Evolutionary conservation across 2,888 invertebrate species (phyloP).

Genomic region (Periphyllus acericola): DNA sequence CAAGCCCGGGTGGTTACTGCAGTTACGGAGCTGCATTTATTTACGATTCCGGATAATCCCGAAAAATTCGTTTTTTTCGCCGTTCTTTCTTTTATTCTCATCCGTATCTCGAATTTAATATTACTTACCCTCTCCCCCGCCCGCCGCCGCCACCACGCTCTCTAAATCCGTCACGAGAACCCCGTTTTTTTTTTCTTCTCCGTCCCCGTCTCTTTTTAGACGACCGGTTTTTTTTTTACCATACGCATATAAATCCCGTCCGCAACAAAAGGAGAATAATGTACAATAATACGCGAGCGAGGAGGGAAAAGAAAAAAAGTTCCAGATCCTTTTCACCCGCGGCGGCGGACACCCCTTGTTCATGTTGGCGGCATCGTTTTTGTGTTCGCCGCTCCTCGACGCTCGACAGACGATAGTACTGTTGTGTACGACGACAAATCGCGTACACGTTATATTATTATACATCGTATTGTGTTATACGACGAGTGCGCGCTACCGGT

Average conservation of each 20-base stretch:
- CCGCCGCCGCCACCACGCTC: not conserved
- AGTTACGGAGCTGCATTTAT: too few relatives aligned
- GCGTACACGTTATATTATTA: too few relatives aligned
- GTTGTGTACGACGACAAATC: not conserved
- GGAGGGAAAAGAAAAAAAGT: conserved; percentile 16
- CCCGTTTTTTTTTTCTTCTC: not conserved
- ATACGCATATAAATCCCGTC: conserved; percentile 3
- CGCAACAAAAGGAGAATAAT: not conserved
- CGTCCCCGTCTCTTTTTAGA: not conserved
- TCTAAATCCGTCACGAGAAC: conserved; percentile 22
- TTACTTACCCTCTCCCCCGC: too few relatives aligned
- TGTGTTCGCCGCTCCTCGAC: not conserved
- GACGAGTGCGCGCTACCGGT: not conserved
- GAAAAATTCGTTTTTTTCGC: conserved; percentile 6
- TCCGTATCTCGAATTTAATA: not conserved
- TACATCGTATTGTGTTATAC: not conserved
- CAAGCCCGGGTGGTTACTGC: too few relatives aligned
- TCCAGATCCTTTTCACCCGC: conserved; percentile 28
- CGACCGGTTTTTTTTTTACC: conserved; percentile 8
- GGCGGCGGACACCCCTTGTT: conserved; percentile 7
- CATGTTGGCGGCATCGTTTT: conserved; percentile 13
- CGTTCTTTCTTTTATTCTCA: not conserved
- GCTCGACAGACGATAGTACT: not conserved
- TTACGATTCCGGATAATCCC: conserved; percentile 37
- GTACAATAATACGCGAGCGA: not conserved